Base-by-base conservation (phyloP, 2,113 vertebrate species). In the Loxodonta africana region DNA sequence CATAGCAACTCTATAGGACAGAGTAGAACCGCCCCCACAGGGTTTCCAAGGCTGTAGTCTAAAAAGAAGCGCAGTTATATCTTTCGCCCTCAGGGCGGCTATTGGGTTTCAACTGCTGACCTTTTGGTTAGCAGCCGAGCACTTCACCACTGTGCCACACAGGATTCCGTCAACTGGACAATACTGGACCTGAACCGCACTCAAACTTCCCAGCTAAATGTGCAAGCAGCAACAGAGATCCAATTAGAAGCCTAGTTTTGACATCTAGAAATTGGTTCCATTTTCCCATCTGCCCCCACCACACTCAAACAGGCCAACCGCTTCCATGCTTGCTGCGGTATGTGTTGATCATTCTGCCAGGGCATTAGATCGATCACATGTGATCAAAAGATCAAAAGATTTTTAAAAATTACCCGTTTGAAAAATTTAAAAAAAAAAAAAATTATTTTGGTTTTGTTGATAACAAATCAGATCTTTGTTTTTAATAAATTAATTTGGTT, bases 231-330 rank as follows among this genome's bases (percentile, higher is more conserved):
- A 84, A 80, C 62, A 37, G 1, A 10, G 26, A 51, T 96, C 78
- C 37, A 90, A 41, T 82, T 63, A 80, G 77, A 97, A 96, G 82
- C 71, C 51, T 69, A 15, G 46, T 86, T 89, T 93, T 78, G 76
- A 89, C 44, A 77, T 65, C 80, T 71, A 87, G 83, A 95, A 94
- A 91, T 53, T 46, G n/a, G n/a, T 95, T 80, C 84, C 77, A 84
- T 18, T 90, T 90, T 25, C 63, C 57, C 15, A 67, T 67, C 51
- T 81, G 37, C 37, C 44, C 51, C 80, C 15, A 41, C 63, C 44
- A 82, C 41, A 74, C 5, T 82, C 51, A 67, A 82, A 83, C 14
- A 21, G 30, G 51, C 26, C 71, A 83, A 51, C 8, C 48, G 90
- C 82, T 92, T 94, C 90, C 51, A 67, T 7, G 12, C 23, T 17